These are phyloP conservation scores for Proisotoma minuta DNA, from an alignment of 2,888 invertebrate species.

Conservation along the genomic window DNA sequence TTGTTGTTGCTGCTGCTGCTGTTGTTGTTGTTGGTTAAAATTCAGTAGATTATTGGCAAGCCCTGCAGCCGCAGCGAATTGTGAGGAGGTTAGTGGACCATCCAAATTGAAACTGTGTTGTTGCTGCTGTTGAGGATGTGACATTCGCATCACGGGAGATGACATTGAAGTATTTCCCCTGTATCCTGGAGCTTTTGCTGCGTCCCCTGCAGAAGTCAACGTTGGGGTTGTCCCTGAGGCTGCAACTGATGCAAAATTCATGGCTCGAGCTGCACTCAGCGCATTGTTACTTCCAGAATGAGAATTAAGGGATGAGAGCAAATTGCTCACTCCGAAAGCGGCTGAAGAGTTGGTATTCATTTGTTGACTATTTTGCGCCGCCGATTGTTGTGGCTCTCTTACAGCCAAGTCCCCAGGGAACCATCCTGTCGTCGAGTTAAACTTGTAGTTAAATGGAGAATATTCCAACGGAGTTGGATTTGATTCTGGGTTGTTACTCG, in stretches of 20 bases:
- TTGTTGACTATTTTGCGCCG: background rate
- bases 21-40: too few relatives aligned
- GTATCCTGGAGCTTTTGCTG: slow-evolving; percentile 86
- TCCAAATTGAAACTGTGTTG: slow-evolving; percentile 19
- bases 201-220: slow-evolving; percentile 60
- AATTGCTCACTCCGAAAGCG: slow-evolving; percentile 11
- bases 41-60: too few relatives aligned
- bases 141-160: slow-evolving; percentile 41
- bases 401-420: slow-evolving; percentile 41
- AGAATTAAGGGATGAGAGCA: slow-evolving; percentile 14
- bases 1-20: background rate
- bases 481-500: slow-evolving; percentile 6
- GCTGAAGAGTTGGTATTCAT: background rate
- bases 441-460: slow-evolving; percentile 77
- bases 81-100: slow-evolving; percentile 33
- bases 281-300: slow-evolving; percentile 26
- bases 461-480: slow-evolving; percentile 65
- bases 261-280: slow-evolving; percentile 49
- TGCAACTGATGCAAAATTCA: slow-evolving; percentile 68
- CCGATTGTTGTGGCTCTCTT: slow-evolving; percentile 6
- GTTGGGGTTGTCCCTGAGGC: slow-evolving; percentile 56
- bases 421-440: slow-evolving; percentile 56
- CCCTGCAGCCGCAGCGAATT: slow-evolving; percentile 34
- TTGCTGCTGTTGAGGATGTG: slow-evolving; percentile 31
- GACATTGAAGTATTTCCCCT: slow-evolving; percentile 58